A percentile compares a stretch with the other conserved stretches of the same genome.
Conservation (phyloP, 2,113 vertebrate genomes). For the Galeopterus variegatus region DNA sequence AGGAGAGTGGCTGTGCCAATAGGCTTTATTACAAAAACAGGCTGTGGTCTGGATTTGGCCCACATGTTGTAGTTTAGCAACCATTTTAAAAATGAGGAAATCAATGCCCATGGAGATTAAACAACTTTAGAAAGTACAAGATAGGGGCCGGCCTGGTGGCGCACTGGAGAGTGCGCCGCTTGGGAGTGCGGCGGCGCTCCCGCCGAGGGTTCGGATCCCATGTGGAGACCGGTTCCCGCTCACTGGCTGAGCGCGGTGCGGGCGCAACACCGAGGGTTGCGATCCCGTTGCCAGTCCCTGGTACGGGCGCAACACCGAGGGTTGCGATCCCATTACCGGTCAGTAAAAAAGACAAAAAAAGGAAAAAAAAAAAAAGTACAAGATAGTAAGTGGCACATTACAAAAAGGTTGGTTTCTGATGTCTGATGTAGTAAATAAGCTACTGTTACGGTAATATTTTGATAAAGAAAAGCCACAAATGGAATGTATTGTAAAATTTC, state of each 20-base stretch:
- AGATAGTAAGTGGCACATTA: not conserved
- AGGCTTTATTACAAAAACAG: not conserved
- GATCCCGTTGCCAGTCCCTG: too few species aligned
- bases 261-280: too few species aligned
- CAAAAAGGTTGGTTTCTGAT: not conserved
- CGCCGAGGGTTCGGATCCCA: too few species aligned
- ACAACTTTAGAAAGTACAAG: conserved; percentile 12
- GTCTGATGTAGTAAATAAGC: not conserved
- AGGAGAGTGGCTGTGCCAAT: not conserved
- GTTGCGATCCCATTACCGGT: too few species aligned
- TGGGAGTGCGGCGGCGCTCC: too few species aligned
- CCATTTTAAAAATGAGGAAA: not conserved
- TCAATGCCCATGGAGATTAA: not conserved
- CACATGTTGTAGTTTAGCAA: not conserved
- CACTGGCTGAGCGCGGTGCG: too few species aligned
- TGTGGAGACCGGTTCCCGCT: too few species aligned
- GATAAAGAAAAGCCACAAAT: conserved; percentile 30
- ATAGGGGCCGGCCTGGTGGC: too few species aligned
- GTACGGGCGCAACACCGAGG: too few species aligned
- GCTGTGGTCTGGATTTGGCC: not conserved
- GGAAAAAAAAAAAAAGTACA: too few species aligned
- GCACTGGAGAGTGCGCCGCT: too few species aligned
- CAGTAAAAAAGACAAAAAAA: too few species aligned
- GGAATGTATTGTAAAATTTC: not conserved
- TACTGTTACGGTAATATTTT: not conserved